Evolutionary conservation across 2,113 vertebrate species (phyloP).

Genomic region (Petrocephalus microphthalmus): DNA sequence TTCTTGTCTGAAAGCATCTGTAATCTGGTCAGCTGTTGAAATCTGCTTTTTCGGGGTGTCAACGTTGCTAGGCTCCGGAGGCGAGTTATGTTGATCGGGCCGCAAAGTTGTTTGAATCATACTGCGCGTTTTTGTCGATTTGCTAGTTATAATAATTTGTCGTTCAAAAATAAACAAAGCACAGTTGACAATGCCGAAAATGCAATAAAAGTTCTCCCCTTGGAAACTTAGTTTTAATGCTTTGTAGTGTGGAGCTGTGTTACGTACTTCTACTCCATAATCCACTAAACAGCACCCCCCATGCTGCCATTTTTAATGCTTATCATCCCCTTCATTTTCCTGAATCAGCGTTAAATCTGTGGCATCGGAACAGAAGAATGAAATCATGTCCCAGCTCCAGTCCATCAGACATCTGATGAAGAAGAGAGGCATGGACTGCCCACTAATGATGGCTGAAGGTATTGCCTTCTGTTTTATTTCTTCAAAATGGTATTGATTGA

Average conservation of each 20-base stretch:
- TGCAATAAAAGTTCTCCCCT: too few relatives aligned
- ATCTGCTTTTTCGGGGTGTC: neutral
- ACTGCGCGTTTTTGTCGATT: neutral
- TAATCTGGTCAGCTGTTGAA: neutral
- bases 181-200: too few relatives aligned
- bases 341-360: conserved; percentile 72
- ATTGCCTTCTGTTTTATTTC: neutral
- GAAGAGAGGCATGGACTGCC: conserved; percentile 80
- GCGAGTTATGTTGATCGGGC: neutral
- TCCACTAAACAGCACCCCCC: too few relatives aligned
- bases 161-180: too few relatives aligned
- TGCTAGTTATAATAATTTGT: too few relatives aligned
- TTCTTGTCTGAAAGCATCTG: neutral
- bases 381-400: conserved; percentile 84
- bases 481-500: neutral
- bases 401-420: conserved; percentile 82
- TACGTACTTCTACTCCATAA: too few relatives aligned
- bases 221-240: too few relatives aligned
- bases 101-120: neutral
- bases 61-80: neutral
- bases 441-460: conserved; percentile 62
- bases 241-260: too few relatives aligned
- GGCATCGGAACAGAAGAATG: conserved; percentile 81
- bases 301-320: neutral
- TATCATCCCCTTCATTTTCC: neutral